Conservation (phyloP, 2,888 invertebrate genomes). For the Pterostichus madidus region DNA sequence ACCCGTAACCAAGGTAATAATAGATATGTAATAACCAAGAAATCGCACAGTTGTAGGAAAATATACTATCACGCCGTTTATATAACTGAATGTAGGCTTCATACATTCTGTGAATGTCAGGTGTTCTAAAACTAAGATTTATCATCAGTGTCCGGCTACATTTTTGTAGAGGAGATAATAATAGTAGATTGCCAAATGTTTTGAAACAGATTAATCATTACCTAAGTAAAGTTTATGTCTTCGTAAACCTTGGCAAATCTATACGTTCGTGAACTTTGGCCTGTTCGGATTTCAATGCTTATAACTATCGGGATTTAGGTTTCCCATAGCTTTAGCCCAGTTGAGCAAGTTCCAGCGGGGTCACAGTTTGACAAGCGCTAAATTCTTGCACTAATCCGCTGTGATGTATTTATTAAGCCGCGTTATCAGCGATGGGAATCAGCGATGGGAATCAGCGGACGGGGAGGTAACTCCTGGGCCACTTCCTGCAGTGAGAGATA, state of each 20-base stretch:
- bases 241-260: neutral
- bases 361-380: constrained; percentile 56
- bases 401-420: constrained; percentile 60
- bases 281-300: neutral
- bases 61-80: too few species aligned
- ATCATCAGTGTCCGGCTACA: too few species aligned
- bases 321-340: neutral
- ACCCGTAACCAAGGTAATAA: too few species aligned
- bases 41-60: too few species aligned
- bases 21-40: too few species aligned
- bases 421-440: constrained; percentile 56
- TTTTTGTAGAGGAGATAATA: too few species aligned
- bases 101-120: too few species aligned
- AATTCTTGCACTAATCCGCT: constrained; percentile 60
- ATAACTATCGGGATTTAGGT: constrained; percentile 9
- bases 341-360: too few species aligned
- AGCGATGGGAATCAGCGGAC: constrained; percentile 39
- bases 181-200: too few species aligned
- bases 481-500: constrained; percentile 48
- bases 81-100: too few species aligned
- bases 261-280: neutral
- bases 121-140: too few species aligned
- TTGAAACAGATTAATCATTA: constrained; percentile 1
- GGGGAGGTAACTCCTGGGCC: constrained; percentile 12
- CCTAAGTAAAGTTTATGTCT: neutral